Evolutionary conservation across 2,888 invertebrate genomes (phyloP).

Genomic region (Apeira syringaria): DNA sequence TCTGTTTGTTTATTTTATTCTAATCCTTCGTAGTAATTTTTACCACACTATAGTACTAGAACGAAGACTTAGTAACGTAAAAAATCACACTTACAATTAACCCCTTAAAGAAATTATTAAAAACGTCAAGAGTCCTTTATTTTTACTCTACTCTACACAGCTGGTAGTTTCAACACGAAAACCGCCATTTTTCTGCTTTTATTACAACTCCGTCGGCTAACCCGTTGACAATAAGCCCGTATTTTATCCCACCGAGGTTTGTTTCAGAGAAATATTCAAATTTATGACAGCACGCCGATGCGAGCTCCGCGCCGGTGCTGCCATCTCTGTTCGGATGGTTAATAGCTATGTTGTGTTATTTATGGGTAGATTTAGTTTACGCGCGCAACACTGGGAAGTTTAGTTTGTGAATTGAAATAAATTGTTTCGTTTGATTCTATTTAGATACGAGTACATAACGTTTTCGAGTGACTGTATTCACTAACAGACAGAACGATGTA

Average conservation of each 20-base stretch:
- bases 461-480: neutral
- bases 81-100: too few species aligned
- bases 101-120: too few species aligned
- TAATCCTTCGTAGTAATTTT: too few species aligned
- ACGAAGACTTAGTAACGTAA: too few species aligned
- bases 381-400: conserved; percentile 14
- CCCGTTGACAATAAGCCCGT: conserved; percentile 73
- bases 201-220: conserved; percentile 44
- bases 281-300: conserved; percentile 67
- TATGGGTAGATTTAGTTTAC: conserved; percentile 14
- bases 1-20: too few species aligned
- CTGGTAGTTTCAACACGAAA: conserved; percentile 57
- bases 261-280: conserved; percentile 74
- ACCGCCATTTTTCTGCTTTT: conserved; percentile 66
- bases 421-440: conserved; percentile 1
- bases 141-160: conserved; percentile 34
- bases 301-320: conserved; percentile 35
- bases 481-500: neutral
- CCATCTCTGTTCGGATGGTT: conserved; percentile 18
- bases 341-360: conserved; percentile 11
- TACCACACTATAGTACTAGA: too few species aligned
- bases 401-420: conserved; percentile 7
- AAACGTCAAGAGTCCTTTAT: conserved; percentile 34
- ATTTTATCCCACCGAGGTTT: conserved; percentile 64
- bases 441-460: neutral